Base-by-base conservation (phyloP, 2,113 vertebrate species). In the Menura novaehollandiae region DNA sequence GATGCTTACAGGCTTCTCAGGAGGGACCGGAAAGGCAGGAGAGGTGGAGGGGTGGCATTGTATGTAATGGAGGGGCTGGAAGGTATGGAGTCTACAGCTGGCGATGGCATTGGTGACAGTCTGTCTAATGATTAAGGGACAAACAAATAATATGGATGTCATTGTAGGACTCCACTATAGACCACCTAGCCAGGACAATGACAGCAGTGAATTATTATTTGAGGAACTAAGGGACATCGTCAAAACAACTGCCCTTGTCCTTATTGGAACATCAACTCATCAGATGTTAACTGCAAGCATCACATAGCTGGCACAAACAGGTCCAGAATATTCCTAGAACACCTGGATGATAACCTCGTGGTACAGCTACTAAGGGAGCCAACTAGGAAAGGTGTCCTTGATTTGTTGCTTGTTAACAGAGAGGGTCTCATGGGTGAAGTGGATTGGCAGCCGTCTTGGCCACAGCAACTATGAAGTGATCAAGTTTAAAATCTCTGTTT, bases 101-200 rank as follows among this genome's bases (percentile, higher is more conserved):
- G 39, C 0, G 0, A 33, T 33, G 9, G 33, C 22, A 84, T 46
- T 7, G 5, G 33, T 53, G 37, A 32, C 13, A 62, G 32, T 11
- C 47, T 20, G 22, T 35, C 11, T 33, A 33, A 73, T 17, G 33
- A 63, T 9, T 46, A 33, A 55, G 22, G 39, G 39, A 46, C 21
- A 33, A 63, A 74, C n/a, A 64, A 55, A 64, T 33, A n/a, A 37
- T 13, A 18, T 1, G 1, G 14, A 39, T 28, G 19, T 47, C 23
- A 23, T 56, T 0, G 0, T 5, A 28, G 9, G 28, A 47, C 14
- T 28, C 49, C 23, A 37, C 22, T 18, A 15, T 15, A 33, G 14
- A 33, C 33, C n/a, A 39, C 28, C 33, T 2, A 39, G 18, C 17
- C 41, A 47, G 22, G n/a, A 73, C 22, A 55, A 33, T 12, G 4